Base-by-base conservation (phyloP, 2,113 vertebrate genomes). In the Chelonoidis abingdonii region DNA sequence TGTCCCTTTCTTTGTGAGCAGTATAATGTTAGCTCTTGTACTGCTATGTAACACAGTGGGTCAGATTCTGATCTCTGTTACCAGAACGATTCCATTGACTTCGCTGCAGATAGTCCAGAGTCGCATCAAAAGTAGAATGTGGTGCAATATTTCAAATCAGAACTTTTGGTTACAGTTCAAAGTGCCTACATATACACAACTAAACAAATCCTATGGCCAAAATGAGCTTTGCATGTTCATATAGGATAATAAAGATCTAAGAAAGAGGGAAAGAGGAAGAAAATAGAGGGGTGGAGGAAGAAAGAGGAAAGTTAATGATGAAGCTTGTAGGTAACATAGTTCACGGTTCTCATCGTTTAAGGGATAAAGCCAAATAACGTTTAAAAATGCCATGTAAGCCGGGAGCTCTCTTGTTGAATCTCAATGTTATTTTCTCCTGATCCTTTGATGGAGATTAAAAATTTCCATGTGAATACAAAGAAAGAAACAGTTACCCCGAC, bases 401-500 rank as follows among this genome's bases (percentile, higher is more conserved):
- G 86, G 96, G 97, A 97, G 95, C 92, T 98, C 97, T 97, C 98
- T 97, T 98, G 98, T 95, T 98, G 97, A 97, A 98, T 98, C 98
- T 98, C 97, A 98, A 95, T 95, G 89, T 97, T 97, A 98, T 98
- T 98, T 97, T 98, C 98, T 97, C 92, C 93, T 97, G 95, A 97
- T 97, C 98, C 96, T 99, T 99, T 98, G 97, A 98, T 98, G 98
- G 98, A 99, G 99, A 99, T 99, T 99, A 99, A 98, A 98, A 99
- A 99, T 99, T 99, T 99, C 99, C 99, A 99, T 99, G 97, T 99
- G 98, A 99, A 99, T 99, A 98, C 98, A 97, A 98, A 98, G 98
- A 99, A 98, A 98, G 98, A 99, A 99, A 99, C 98, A 99, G 98
- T 99, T 99, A 99, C 98, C 98, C 98, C 98, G 98, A 98, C 98